Percentiles rank a stretch among this genome's conserved stretches.
Evolutionary conservation across 1,140 invertebrate genomes (phyloP).

Genomic region (Wasmannia auropunctata): DNA sequence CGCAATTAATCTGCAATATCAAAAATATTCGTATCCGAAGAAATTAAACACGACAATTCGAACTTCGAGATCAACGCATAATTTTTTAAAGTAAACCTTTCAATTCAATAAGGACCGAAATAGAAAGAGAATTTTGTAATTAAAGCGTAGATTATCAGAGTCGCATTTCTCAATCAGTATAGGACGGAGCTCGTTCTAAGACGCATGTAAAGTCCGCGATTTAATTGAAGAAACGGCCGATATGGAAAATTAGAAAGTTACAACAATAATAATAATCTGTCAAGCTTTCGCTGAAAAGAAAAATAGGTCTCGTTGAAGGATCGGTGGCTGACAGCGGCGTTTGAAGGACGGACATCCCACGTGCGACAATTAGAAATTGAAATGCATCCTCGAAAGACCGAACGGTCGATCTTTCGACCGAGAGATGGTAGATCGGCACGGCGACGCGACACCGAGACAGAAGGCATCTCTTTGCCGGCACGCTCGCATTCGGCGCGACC

Average conservation of each 20-base stretch:
- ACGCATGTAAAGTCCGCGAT: background rate
- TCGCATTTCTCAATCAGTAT: background rate
- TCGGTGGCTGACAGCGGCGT: background rate
- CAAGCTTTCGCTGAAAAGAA: slow-evolving; percentile 24
- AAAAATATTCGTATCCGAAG: background rate
- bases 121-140: too few relatives aligned
- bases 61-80: background rate
- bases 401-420: background rate
- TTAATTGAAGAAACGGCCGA: slow-evolving; percentile 27
- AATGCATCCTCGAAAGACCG: background rate
- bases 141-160: background rate
- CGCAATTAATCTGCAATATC: background rate
- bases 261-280: slow-evolving; percentile 26
- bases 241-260: slow-evolving; percentile 44
- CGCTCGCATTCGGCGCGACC: background rate
- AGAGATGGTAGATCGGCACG: background rate
- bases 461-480: background rate
- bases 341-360: background rate
- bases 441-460: background rate
- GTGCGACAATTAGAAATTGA: slow-evolving; percentile 11
- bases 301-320: slow-evolving; percentile 13
- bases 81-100: background rate
- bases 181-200: background rate
- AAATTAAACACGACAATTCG: background rate
- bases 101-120: background rate